Conservation (phyloP, 35 echinoderm and acorn worm genomes). For the Heliocidaris tuberculata region DNA sequence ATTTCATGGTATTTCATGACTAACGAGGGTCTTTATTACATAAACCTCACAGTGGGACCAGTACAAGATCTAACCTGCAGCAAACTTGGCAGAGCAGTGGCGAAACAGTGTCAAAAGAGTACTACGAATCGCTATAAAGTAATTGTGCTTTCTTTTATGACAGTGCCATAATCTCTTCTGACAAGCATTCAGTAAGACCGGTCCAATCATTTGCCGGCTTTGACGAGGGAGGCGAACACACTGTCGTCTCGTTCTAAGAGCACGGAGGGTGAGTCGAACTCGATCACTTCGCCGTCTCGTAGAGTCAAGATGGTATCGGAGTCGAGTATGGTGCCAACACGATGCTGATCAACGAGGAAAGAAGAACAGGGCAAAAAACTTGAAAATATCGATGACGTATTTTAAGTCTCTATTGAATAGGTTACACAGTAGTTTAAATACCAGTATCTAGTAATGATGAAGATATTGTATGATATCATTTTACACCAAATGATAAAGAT, state of each 20-base stretch:
- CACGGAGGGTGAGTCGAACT: slow-evolving; percentile 61
- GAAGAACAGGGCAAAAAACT: background rate
- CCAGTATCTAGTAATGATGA: too few species aligned
- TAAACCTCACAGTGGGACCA: too few species aligned
- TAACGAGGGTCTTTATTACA: too few species aligned
- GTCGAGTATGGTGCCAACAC: slow-evolving; percentile 65
- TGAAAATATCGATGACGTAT: background rate
- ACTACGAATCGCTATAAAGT: too few species aligned
- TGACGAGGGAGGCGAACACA: slow-evolving; percentile 77
- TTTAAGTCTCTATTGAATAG: background rate
- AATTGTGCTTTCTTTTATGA: too few species aligned
- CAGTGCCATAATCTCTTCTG: too few species aligned
- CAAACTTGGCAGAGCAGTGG: too few species aligned
- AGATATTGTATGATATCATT: too few species aligned
- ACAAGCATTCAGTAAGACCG: background rate
- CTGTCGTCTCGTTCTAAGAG: slow-evolving; percentile 59
- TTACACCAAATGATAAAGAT: too few species aligned
- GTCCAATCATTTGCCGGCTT: slow-evolving; percentile 9
- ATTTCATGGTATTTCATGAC: too few species aligned
- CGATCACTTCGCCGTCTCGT: slow-evolving; percentile 53
- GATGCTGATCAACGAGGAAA: slow-evolving; percentile 54
- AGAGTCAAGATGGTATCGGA: slow-evolving; percentile 72
- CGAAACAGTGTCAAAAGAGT: too few species aligned
- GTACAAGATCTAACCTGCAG: too few species aligned
- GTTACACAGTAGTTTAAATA: background rate